Percentiles rank a stretch among this genome's conserved stretches.
phyloP scores from a whole-genome alignment of 2,888 invertebrate species.

The Girardia tigrina region DNA sequence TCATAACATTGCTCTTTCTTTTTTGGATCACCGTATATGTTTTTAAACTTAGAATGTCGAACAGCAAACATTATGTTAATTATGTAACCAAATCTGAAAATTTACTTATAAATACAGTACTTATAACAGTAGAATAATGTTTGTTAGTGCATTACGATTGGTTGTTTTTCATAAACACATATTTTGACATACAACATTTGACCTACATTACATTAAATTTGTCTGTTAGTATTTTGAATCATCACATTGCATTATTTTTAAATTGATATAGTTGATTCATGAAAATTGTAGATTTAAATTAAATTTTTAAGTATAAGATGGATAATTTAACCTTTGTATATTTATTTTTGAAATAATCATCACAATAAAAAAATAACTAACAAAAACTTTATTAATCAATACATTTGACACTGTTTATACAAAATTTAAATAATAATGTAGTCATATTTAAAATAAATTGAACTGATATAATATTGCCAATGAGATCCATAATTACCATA shows the following conservation, averaged over 20 bases:
- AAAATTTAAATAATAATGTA: background rate
- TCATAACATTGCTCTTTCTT: background rate
- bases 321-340: background rate
- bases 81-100: background rate
- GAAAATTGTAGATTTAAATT: too few species aligned
- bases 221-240: too few species aligned
- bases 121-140: background rate
- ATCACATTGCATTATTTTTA: too few species aligned
- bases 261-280: too few species aligned
- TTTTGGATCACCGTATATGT: background rate
- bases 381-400: background rate
- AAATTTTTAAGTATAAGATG: too few species aligned
- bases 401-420: background rate
- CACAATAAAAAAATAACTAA: background rate
- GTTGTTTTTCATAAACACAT: background rate
- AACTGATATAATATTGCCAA: background rate
- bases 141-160: background rate
- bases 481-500: background rate
- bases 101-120: background rate
- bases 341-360: background rate
- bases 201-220: too few species aligned
- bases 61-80: background rate
- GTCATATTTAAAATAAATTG: background rate
- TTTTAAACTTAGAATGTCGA: background rate
- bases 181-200: background rate